Percentiles rank a stretch among this genome's conserved stretches.
These are phyloP conservation scores for Therioaphis trifolii DNA, from an alignment of 2,888 invertebrate genomes.

Conservation along the genomic window DNA sequence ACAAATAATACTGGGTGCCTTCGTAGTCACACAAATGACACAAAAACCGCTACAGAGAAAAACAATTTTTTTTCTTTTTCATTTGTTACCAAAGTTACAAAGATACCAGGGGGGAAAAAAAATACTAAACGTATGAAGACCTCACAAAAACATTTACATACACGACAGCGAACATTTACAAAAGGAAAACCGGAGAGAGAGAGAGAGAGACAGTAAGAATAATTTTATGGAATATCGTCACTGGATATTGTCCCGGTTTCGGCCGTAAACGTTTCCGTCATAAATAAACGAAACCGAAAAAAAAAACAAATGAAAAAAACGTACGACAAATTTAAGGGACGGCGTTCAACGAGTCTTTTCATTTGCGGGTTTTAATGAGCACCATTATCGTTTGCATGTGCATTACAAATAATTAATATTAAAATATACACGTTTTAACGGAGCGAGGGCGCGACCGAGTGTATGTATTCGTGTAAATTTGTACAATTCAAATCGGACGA, in stretches of 20 bases:
- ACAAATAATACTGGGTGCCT: background rate
- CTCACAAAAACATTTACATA: conserved; percentile 42
- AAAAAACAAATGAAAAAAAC: background rate
- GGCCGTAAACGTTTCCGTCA: conserved; percentile 15
- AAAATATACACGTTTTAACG: conserved; percentile 12
- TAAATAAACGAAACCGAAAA: conserved; percentile 10
- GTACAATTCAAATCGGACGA: conserved; percentile 9
- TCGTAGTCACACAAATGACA: conserved; percentile 28
- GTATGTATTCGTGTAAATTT: background rate
- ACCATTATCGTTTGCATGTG: background rate
- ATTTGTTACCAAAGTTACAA: conserved; percentile 29
- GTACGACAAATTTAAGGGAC: background rate
- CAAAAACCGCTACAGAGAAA: background rate
- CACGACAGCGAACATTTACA: conserved; percentile 19
- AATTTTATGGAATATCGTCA: conserved; percentile 4
- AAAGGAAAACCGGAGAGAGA: conserved; percentile 29
- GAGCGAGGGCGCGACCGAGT: too few species aligned
- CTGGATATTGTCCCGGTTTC: conserved; percentile 23
- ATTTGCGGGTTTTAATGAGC: conserved; percentile 13
- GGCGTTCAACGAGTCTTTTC: background rate
- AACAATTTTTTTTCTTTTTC: conserved; percentile 19
- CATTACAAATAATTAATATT: background rate
- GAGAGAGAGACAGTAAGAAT: conserved; percentile 57
- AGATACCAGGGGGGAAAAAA: background rate
- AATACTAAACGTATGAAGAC: background rate